phyloP scores from a whole-genome alignment of 2,888 invertebrate species.

The Lissocephala sabroskyi region DNA sequence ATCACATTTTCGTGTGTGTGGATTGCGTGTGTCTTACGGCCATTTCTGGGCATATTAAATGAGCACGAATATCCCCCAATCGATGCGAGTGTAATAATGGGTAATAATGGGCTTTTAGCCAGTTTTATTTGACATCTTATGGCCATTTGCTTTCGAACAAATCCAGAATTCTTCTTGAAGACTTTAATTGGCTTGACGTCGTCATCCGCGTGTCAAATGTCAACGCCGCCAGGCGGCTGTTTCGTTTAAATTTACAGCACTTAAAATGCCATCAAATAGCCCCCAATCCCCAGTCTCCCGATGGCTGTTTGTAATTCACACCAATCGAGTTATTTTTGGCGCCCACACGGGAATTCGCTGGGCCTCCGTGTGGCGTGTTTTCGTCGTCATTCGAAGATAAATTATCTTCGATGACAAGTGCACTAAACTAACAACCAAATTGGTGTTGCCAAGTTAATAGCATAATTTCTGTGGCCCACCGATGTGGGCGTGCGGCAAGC shows the following conservation, averaged over 20 bases:
- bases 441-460: conserved; percentile 53
- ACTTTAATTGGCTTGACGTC: too few species aligned
- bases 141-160: conserved; percentile 28
- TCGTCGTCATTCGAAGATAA: too few species aligned
- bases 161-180: neutral
- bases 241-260: conserved; percentile 33
- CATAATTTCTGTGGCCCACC: conserved; percentile 41
- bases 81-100: neutral
- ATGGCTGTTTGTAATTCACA: too few species aligned
- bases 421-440: conserved; percentile 60
- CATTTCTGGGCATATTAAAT: conserved; percentile 54
- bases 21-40: conserved; percentile 49
- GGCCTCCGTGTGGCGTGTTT: too few species aligned
- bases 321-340: too few species aligned
- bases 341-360: too few species aligned
- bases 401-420: conserved; percentile 64
- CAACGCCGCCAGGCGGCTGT: conserved; percentile 13
- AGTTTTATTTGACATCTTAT: conserved; percentile 59
- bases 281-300: too few species aligned
- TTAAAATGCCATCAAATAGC: conserved; percentile 39
- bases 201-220: conserved; percentile 40
- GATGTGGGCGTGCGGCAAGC: conserved; percentile 50
- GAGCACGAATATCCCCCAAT: conserved; percentile 21
- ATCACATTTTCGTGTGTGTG: conserved; percentile 2
- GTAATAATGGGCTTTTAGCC: conserved; percentile 23